phyloP scores from a whole-genome alignment of 2,113 vertebrate genomes.

The Xenotilapia longispinis region DNA sequence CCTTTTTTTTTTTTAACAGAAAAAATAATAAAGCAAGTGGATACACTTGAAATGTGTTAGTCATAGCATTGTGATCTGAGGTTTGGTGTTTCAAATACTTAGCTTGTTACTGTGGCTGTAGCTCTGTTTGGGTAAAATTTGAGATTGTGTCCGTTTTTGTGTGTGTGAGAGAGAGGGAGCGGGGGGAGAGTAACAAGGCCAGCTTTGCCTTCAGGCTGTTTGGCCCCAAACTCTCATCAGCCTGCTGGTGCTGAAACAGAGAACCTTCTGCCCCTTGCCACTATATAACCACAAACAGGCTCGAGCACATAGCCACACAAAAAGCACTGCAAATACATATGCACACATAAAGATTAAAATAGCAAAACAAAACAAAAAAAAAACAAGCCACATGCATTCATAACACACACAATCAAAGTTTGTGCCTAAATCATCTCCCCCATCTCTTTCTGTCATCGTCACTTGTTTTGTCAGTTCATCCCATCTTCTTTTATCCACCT shows the following conservation, averaged over 20 bases:
- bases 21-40: not conserved
- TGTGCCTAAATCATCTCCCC: slow-evolving; percentile 56
- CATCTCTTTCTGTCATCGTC: slow-evolving; percentile 40
- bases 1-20: not conserved
- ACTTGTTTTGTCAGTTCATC: slow-evolving; percentile 51
- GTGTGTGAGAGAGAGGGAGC: not conserved
- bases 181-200: slow-evolving; percentile 51
- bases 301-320: not conserved
- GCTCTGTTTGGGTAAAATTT: slow-evolving; percentile 13
- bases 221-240: slow-evolving; percentile 66
- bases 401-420: slow-evolving; percentile 26
- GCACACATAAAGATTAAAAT: not conserved
- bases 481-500: slow-evolving; percentile 59
- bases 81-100: not conserved
- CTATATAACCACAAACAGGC: not conserved
- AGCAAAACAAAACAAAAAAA: not conserved
- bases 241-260: slow-evolving; percentile 67
- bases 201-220: slow-evolving; percentile 59
- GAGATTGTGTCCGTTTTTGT: slow-evolving; percentile 27
- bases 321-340: not conserved
- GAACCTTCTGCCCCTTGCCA: slow-evolving; percentile 58
- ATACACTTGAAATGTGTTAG: not conserved
- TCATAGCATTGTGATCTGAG: not conserved
- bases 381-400: not conserved
- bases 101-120: not conserved